Evolutionary conservation across 2,888 invertebrate genomes (phyloP).

Genomic region (Stenolophus ochropezus): DNA sequence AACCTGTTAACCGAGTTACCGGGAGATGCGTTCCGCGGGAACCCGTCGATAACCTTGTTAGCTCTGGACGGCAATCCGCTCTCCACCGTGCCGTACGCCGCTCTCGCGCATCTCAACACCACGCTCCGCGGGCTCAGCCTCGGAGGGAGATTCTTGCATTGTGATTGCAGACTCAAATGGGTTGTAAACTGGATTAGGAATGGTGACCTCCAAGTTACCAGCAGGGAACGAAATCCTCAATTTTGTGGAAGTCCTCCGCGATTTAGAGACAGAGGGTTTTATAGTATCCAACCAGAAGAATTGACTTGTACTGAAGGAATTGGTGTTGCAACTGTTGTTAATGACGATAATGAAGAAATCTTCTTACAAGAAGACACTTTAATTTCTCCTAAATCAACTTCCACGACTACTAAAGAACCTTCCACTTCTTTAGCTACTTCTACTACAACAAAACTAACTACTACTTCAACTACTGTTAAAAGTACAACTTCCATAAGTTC

Average conservation of each 20-base stretch:
- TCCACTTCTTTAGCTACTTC: slow-evolving; percentile 43
- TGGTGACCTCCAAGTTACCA: slow-evolving; percentile 92
- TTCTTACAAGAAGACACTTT: slow-evolving; percentile 65
- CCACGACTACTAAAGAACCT: slow-evolving; percentile 64
- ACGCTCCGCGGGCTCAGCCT: slow-evolving; percentile 90
- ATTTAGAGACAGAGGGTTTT: slow-evolving; percentile 89
- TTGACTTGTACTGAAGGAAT: slow-evolving; percentile 77
- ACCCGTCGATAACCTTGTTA: slow-evolving; percentile 88
- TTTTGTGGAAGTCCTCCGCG: slow-evolving; percentile 92
- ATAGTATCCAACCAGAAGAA: slow-evolving; percentile 89
- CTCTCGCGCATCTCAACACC: slow-evolving; percentile 86
- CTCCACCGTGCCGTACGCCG: slow-evolving; percentile 86
- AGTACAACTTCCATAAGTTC: slow-evolving; percentile 65
- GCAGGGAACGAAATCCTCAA: slow-evolving; percentile 92
- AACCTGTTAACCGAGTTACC: slow-evolving; percentile 90
- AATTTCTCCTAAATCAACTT: slow-evolving; percentile 51
- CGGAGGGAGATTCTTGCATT: slow-evolving; percentile 90
- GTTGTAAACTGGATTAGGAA: slow-evolving; percentile 92
- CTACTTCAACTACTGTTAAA: slow-evolving; percentile 66
- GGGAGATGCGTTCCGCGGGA: slow-evolving; percentile 85
- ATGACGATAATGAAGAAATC: slow-evolving; percentile 73
- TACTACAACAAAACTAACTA: slow-evolving; percentile 68
- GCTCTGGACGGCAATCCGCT: slow-evolving; percentile 94
- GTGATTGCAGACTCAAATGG: slow-evolving; percentile 92
- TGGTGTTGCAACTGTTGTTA: slow-evolving; percentile 77